These are phyloP conservation scores for Slavum lentiscoides DNA, from an alignment of 2,888 invertebrate genomes.

Conservation along the genomic window DNA sequence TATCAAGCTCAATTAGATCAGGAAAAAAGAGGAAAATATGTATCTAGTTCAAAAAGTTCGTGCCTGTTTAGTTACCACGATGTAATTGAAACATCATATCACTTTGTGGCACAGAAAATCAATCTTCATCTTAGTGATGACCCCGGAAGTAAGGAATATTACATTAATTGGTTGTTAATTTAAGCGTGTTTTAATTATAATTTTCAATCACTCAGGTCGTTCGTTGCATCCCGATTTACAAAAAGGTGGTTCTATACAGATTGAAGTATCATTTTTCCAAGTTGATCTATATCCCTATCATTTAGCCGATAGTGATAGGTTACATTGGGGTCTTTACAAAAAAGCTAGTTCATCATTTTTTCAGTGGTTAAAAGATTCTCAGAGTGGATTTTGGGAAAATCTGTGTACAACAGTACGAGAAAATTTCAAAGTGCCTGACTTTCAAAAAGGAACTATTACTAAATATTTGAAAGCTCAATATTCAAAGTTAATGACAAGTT, in stretches of 20 bases:
- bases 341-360: slow-evolving; percentile 79
- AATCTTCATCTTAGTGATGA: slow-evolving; percentile 97
- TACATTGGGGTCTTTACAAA: slow-evolving; percentile 85
- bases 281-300: slow-evolving; percentile 97
- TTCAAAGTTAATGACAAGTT: slow-evolving; percentile 87
- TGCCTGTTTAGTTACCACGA: slow-evolving; percentile 84
- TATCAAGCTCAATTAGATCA: slow-evolving; percentile 74
- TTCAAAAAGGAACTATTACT: slow-evolving; percentile 25
- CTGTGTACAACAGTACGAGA: slow-evolving; percentile 60
- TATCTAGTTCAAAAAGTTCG: slow-evolving; percentile 56
- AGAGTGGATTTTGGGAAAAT: slow-evolving; percentile 76
- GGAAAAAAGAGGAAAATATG: slow-evolving; percentile 58
- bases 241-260: slow-evolving; percentile 91
- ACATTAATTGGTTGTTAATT: slow-evolving; percentile 26
- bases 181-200: slow-evolving; percentile 2
- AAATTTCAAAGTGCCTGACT: slow-evolving; percentile 44
- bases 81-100: slow-evolving; percentile 97
- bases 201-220: slow-evolving; percentile 64
- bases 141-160: slow-evolving; percentile 71
- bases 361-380: slow-evolving; percentile 85
- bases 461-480: slow-evolving; percentile 65
- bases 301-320: slow-evolving; percentile 82
- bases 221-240: slow-evolving; percentile 81
- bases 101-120: slow-evolving; percentile 88
- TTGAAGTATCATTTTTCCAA: slow-evolving; percentile 83